Evolutionary conservation across 2,113 vertebrate species (phyloP), one percentile per base, ranked within the genome.

Genomic region (Rallus limicola): DNA sequence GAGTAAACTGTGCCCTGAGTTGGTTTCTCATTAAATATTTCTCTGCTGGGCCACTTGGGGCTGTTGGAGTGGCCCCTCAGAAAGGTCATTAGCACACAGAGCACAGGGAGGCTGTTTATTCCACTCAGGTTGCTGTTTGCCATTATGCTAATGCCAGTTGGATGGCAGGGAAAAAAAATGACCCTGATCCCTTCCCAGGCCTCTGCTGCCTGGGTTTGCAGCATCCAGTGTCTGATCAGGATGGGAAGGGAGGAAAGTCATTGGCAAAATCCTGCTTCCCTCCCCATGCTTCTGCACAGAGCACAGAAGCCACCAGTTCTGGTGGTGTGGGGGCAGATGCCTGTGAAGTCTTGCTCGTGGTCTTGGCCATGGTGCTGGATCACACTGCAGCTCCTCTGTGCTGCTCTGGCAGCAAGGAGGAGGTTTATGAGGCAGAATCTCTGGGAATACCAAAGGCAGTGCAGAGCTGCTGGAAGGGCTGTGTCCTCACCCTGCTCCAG

Each of bases 21-120:
- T 92, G 76, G 10, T 83, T 92, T 80, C 79, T 83, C 23, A 75
- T 88, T n/a, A 67, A 92, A 48, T 74, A 81, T 78, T 95, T 81
- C 63, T 86, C 50, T 92, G 59, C 76, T 76, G 56, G 56, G 85
- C 75, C 63, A 36, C 87, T 82, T 0, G 0, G 75, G 78, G 72
- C 58, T 25, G 16, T 64, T 62, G 33, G 86, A 92, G 91, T 81
- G 79, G 79, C 71, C 85, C 64, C 52, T 94, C 33, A 20, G 50
- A 70, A 90, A 82, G 42, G 59, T 89, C 79, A 31, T 69, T 79
- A 72, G 58, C 0, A 4, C 69, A 76, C 16, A 71, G 83, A 82
- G 75, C 83, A 89, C 46, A 38, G 52, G 36, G 36, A 58, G 53
- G 31, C 50, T 60, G 40, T 36, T 91, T 68, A 69, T 87, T 87